Conservation (phyloP, 2,888 invertebrate genomes). For the Labia minor region DNA sequence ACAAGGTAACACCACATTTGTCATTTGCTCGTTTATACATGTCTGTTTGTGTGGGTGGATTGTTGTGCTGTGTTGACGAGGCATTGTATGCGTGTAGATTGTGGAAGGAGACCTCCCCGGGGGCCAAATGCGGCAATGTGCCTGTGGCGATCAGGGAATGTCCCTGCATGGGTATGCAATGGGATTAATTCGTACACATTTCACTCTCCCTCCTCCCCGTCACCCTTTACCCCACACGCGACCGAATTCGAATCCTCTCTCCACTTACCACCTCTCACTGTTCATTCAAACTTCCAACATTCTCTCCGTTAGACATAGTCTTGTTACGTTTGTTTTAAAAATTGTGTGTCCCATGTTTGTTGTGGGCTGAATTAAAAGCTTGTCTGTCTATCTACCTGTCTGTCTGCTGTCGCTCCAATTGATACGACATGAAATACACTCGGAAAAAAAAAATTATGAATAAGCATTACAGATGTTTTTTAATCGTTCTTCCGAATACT, state of each 20-base stretch:
- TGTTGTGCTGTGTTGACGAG: too few relatives aligned
- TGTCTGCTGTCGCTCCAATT: not conserved
- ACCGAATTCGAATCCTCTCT: too few relatives aligned
- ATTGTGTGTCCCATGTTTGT: conserved; percentile 8
- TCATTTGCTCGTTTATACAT: not conserved
- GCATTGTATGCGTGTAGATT: not conserved
- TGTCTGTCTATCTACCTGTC: conserved; percentile 8
- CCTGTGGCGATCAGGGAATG: not conserved
- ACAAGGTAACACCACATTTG: conserved; percentile 9
- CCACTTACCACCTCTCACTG: too few relatives aligned
- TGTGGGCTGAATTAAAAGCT: conserved; percentile 5
- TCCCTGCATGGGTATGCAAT: not conserved
- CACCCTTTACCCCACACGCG: too few relatives aligned
- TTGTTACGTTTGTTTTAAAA: not conserved
- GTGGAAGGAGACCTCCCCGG: not conserved
- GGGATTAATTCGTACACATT: conserved; percentile 5
- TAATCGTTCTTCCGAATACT: too few relatives aligned
- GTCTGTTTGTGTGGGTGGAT: too few relatives aligned
- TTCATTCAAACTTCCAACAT: too few relatives aligned
- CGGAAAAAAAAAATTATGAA: too few relatives aligned
- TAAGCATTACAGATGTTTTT: too few relatives aligned
- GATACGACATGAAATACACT: too few relatives aligned
- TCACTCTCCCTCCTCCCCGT: not conserved
- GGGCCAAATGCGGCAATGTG: not conserved
- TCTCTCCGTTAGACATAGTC: not conserved